Evolutionary conservation across 2,797 vertebrate genomes (phyloP).

Genomic region (Decapterus maruadsi): DNA sequence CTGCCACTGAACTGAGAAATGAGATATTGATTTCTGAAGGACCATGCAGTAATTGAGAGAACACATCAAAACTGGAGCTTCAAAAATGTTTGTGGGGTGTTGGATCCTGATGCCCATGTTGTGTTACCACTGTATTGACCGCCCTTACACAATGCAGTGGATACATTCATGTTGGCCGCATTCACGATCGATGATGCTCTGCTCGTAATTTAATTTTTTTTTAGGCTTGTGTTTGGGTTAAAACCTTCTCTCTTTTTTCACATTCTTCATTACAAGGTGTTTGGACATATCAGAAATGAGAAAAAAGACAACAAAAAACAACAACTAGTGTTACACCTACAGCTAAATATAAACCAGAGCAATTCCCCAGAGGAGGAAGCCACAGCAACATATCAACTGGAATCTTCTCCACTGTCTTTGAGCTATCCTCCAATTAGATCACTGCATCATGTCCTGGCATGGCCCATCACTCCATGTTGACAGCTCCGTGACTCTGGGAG

Average conservation of each 20-base stretch:
- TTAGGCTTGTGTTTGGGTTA: background rate
- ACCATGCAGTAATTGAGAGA: conserved; percentile 75
- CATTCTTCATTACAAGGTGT: background rate
- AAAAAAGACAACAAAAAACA: background rate
- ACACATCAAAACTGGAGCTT: conserved; percentile 74
- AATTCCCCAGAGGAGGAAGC: conserved; percentile 41
- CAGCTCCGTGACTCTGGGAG: conserved; percentile 74
- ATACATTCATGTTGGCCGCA: conserved; percentile 14
- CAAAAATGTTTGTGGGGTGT: conserved; percentile 60
- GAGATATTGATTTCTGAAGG: conserved; percentile 86
- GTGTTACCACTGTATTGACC: conserved; percentile 49
- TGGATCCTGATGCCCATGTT: conserved; percentile 36
- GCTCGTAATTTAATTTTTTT: conserved; percentile 39
- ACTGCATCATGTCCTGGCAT: conserved; percentile 71
- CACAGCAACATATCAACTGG: conserved; percentile 61
- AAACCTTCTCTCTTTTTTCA: conserved; percentile 5
- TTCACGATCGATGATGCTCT: conserved; percentile 26
- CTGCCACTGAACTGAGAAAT: conserved; percentile 86
- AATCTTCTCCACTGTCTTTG: conserved; percentile 68
- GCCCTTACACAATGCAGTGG: conserved; percentile 16
- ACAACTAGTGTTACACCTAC: conserved; percentile 26
- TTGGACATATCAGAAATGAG: conserved; percentile 13
- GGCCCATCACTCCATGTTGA: conserved; percentile 76
- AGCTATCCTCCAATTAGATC: conserved; percentile 76
- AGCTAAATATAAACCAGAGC: conserved; percentile 61